Evolutionary conservation across 1,140 invertebrate species (phyloP), one percentile per base, ranked within the genome.

Genomic region (Bombus soroeensis): DNA sequence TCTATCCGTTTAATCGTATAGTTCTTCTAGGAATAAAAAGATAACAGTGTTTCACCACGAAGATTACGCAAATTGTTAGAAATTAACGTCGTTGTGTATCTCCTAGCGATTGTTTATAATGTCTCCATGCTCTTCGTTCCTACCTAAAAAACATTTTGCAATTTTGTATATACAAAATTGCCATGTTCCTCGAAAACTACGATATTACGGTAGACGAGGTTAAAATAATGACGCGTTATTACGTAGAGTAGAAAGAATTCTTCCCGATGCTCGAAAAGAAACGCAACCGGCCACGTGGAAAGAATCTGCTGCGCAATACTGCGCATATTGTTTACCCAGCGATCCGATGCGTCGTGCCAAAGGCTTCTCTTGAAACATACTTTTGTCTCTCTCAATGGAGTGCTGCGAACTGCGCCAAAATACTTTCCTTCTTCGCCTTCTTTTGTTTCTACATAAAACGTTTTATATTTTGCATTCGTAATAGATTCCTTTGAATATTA

Each of bases 211-310:
- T 47, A 41, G 32, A 15, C 39, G 15, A 34, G 53, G 32, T 72
- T 72, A 72, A 84, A 84, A 72, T 84, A 84, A 84, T 84, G 66
- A 70, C 28, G 75, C 5, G 39, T 79, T 79, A 43, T 79, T 70
- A 37, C 75, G 22, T 71, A 53, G 18, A 53, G 6, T 39, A 68
- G 66, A 37, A 59, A 83, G 37, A 9, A 84, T 72, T 25, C 53
- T 43, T 32, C 22, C 3, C 3, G 32, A 15, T 18, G 41, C 15
- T 28, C n/a, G 37, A 80, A 34, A 62, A 47, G 64, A 72, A 85
- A 39, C 68, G 8, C 47, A 6, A 3, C 72, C 39, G 57, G 66
- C 39, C 41, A 73, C 34, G 34, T 64, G 41, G 34, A 72, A 37
- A 15, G 47, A 47, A 22, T 72, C 68, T 57, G 47, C 76, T 80